Evolutionary conservation across 2,797 vertebrate genomes (phyloP), one percentile per base, ranked within the genome.

Genomic region (Argentina silus): DNA sequence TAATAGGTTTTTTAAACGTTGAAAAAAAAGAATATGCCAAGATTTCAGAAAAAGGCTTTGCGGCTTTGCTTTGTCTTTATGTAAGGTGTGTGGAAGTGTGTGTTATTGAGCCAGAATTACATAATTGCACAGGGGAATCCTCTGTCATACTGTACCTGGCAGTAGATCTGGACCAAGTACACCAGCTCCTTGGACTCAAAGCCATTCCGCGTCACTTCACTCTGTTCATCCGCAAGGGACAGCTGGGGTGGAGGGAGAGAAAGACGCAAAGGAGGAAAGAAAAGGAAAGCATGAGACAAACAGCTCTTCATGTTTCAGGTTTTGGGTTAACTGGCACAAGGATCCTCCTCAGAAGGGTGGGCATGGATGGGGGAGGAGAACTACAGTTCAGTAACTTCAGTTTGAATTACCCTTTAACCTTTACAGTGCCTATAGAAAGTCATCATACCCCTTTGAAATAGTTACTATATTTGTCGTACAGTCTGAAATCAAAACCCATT

Each of bases 91-190:
- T 56, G 43, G 15, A 12, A 36, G 12, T 47, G 15, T 48, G 36
- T 21, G 0, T 57, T n/a, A 76, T 9, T 9, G 53, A 45, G n/a
- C 21, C 15, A 63, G n/a, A 42, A 66, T 23, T 6, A 60, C 17
- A 76, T n/a, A 12, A 7, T 4, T 6, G 14, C 15, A 53, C 51
- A 53, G 51, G 17, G 15, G 15, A 53, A 15, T n/a, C 42, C 42
- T 2, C 6, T 7, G 9, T 59, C 85, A 93, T 27, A 19, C 19
- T 27, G 4, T 94, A 99, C 98, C 97, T 99, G 98, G 91, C 98
- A 99, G 78, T 95, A 96, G 86, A 99, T 96, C 81, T 98, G 96
- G 53, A 99, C 96, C 77, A 99, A 93, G 91, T 98, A 99, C 85
- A 99, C 97, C 86, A 97, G 94, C 62, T 99, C 97, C 90, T 96